phyloP scores from a whole-genome alignment of 2,113 vertebrate species.

The Apistogramma diplotaenia region DNA sequence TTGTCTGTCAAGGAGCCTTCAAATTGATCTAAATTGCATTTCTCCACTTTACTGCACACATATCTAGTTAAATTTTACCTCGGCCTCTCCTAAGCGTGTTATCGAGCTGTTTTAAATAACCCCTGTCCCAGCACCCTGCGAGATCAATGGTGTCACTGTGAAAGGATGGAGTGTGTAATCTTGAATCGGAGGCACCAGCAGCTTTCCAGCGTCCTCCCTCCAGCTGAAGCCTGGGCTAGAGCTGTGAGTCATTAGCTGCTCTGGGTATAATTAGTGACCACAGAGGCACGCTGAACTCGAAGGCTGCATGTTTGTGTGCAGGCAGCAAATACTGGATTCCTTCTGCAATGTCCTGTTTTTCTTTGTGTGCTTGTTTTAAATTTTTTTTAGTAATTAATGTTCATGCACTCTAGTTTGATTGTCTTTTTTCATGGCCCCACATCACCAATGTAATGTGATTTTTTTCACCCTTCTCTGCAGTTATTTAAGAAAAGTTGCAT shows the following conservation, averaged over 20 bases:
- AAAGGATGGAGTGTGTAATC: conserved; percentile 41
- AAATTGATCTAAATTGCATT: conserved; percentile 13
- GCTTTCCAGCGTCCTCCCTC: conserved; percentile 41
- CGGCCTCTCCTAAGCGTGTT: not conserved
- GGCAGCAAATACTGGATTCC: conserved; percentile 33
- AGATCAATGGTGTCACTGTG: conserved; percentile 51
- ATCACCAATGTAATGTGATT: not conserved
- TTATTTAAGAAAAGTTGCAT: conserved; percentile 2
- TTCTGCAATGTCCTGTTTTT: not conserved
- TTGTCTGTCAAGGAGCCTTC: not conserved
- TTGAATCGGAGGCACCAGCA: conserved; percentile 34
- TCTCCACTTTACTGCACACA: not conserved
- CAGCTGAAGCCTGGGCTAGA: conserved; percentile 36
- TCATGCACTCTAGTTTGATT: not conserved
- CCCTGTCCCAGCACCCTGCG: conserved; percentile 21
- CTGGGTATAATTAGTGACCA: conserved; percentile 61
- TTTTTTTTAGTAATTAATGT: conserved; percentile 16
- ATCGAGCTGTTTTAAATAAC: conserved; percentile 32
- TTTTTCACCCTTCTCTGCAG: not conserved
- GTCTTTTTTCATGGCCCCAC: not conserved
- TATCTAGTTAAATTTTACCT: conserved; percentile 15
- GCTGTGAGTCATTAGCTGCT: conserved; percentile 65
- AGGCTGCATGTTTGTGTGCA: conserved; percentile 24
- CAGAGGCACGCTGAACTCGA: conserved; percentile 12
- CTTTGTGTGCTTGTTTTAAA: conserved; percentile 5